Base-by-base conservation (phyloP, 1,140 invertebrate species). In the Dendrolimus kikuchii region DNA sequence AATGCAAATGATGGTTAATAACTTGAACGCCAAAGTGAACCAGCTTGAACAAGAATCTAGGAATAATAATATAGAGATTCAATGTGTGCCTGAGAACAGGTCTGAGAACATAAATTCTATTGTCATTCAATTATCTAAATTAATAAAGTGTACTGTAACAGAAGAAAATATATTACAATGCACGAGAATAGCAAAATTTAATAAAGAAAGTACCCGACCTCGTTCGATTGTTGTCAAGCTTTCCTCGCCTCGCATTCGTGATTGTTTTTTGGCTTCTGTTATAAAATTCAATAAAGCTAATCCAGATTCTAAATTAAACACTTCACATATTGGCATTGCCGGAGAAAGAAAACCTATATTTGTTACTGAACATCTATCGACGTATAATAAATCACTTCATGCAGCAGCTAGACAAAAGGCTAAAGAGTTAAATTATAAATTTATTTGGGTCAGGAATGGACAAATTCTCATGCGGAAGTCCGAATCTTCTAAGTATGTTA, bases 221-320 rank as follows among this genome's bases (percentile, higher is more conserved):
- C 53, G 56, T 5, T 61, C 55, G 0, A 57, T 65, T 5, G 9
- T 66, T 5, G 59, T 61, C 4, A 59, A 53, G 51, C 57, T 66
- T 10, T 55, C 23, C 23, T 55, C 41, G 8, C 60, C 49, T 7
- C 54, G 59, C 3, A 43, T 57, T 5, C 46, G 62, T 7, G 62
- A 66, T 37, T 46, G 43, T 7, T 56, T 65, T 10, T 40, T 67
- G 5, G 59, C 64, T 38, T 50, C 58, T 7, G 39, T 40, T 5
- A 54, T 40, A 4, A 55, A 58, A 23, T n/a, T 64, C 41, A 67
- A 67, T 40, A 60, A 54, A 23, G 50, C 23, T 5, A 59, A 61
- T 39, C 38, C 43, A 6, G 42, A 57, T n/a, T 56, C 61, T 8
- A 67, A 67, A 50, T 38, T 67, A 6, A 64, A 61, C n/a, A 54